Evolutionary conservation across 2,888 invertebrate genomes (phyloP), one percentile per base, ranked within the genome.

Genomic region (Agonopterix alstromeriana): DNA sequence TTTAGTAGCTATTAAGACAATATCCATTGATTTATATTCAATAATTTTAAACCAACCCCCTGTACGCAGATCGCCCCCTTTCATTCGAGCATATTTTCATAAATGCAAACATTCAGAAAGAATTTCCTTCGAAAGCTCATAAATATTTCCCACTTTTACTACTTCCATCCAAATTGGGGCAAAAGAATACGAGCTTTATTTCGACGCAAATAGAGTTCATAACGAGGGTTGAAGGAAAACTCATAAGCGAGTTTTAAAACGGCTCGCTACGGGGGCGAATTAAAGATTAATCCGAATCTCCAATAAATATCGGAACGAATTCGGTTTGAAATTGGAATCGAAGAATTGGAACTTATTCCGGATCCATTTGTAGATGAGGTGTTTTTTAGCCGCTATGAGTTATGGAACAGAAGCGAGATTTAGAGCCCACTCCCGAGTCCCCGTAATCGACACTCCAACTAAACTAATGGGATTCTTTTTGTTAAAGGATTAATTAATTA

Each of bases 91-190:
- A 87, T 87, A 87, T 87, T 87, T 87, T 86, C 85, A 87, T 87
- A 87, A 87, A 87, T 87, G 87, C 87, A 86, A 87, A 87, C 86
- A 86, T 82, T 86, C 79, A 74, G 70, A 83, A 87, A 86, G 85
- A 86, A 85, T 84, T 87, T 85, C 80, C 82, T 85, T 82, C 78
- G 75, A 84, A 86, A 85, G 84, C 83, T 85, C 87, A 86, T 87
- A 87, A 87, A 87, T 87, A 87, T 85, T 82, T 74, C 77, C 84
- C 82, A 82, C 81, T 86, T 85, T 84, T 83, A 83, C 80, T 79
- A 72, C 77, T 75, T 66, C 73, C 66, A 68, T 61, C 56, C 54
- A 56, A 52, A 52, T 50, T 40, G 43, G 10, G 43, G 10, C 57
- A 53, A 45, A 36, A 55, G 42, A 73, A 67, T 67, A 57, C 46